Conservation (phyloP, 2,797 vertebrate genomes). For the Glyptemys insculpta region DNA sequence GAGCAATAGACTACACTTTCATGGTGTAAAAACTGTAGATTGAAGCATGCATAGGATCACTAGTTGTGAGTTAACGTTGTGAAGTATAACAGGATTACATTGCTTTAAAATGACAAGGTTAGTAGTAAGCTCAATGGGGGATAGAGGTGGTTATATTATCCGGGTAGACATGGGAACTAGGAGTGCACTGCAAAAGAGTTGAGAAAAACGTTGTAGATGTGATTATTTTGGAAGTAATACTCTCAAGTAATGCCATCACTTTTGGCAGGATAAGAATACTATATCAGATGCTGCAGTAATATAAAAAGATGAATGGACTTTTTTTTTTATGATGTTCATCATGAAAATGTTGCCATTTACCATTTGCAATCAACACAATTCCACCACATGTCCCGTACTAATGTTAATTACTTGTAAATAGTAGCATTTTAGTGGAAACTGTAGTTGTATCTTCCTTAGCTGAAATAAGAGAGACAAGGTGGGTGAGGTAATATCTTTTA, state of each 20-base stretch:
- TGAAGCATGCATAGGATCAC: not conserved
- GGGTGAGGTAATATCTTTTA: not conserved
- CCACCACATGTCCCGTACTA: not conserved
- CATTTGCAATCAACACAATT: not conserved
- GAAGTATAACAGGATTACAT: not conserved
- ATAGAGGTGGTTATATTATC: not conserved
- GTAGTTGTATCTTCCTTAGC: not conserved
- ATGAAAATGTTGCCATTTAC: not conserved
- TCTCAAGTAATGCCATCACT: not conserved
- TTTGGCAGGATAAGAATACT: not conserved
- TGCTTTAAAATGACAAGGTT: not conserved
- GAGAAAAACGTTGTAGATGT: conserved; percentile 18
- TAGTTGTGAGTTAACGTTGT: not conserved
- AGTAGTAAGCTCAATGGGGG: not conserved
- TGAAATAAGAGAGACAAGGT: not conserved
- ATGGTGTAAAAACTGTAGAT: not conserved
- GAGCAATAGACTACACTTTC: not conserved
- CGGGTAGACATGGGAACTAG: not conserved
- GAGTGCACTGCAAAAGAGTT: conserved; percentile 37
- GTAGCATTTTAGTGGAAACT: not conserved
- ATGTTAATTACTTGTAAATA: not conserved
- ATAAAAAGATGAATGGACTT: not conserved
- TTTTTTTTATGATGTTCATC: not conserved
- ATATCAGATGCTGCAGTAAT: not conserved
- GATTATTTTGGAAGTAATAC: not conserved